Evolutionary conservation across 2,113 vertebrate genomes (phyloP).

Genomic region (Anguilla rostrata): DNA sequence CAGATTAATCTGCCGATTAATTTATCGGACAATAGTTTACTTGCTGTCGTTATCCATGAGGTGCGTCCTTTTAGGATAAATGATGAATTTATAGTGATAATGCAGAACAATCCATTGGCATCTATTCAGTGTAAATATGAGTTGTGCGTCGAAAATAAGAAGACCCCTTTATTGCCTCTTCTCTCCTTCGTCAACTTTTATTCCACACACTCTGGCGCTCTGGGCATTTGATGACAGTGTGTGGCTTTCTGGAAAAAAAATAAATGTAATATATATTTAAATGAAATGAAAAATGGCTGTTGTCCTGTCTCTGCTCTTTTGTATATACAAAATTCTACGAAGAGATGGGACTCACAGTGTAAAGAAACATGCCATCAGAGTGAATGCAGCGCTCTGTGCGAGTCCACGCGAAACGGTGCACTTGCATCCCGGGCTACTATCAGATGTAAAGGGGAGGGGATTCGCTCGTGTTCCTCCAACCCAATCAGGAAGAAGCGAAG

Average conservation of each 20-base stretch:
- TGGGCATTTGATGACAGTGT: neutral
- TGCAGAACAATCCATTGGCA: slow-evolving; percentile 7
- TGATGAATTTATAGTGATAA: slow-evolving; percentile 13
- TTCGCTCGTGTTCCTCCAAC: neutral
- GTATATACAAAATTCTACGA: too few species aligned
- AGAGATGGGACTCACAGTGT: neutral
- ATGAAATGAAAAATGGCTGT: neutral
- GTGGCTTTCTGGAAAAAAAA: neutral
- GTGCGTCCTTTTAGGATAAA: neutral
- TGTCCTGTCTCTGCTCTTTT: neutral
- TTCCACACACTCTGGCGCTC: neutral
- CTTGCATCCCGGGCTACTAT: slow-evolving; percentile 20
- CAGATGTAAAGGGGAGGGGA: neutral
- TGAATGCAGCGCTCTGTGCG: neutral
- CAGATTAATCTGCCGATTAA: neutral
- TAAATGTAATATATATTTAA: neutral
- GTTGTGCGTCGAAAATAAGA: neutral
- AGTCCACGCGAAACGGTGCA: slow-evolving; percentile 16
- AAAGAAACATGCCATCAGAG: slow-evolving; percentile 7
- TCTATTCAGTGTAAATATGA: neutral
- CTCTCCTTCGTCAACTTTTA: slow-evolving; percentile 9
- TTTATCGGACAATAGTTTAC: neutral
- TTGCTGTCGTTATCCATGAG: slow-evolving; percentile 15
- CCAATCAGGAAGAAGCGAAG: slow-evolving; percentile 19
- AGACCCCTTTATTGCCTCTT: neutral